A percentile compares a stretch with the other conserved stretches of the same genome.
Conservation (phyloP, 1,140 invertebrate species). For the Drosophila ohnishii region DNA sequence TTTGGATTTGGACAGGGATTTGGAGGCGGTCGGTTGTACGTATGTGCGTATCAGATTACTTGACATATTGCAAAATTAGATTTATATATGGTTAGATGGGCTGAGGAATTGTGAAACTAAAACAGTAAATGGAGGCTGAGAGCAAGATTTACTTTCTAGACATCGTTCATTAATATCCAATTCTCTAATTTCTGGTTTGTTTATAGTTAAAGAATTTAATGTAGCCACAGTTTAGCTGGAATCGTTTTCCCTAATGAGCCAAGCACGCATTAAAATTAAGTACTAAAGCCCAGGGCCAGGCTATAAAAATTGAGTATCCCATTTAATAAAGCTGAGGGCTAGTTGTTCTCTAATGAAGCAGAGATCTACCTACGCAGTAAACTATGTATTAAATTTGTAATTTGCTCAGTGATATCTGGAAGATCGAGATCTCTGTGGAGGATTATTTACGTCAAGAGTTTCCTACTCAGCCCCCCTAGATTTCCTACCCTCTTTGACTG, state of each 20-base stretch:
- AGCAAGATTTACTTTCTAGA: constrained; percentile 1
- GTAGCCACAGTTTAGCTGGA: neutral
- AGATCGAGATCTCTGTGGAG: constrained; percentile 2
- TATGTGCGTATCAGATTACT: constrained; percentile 42
- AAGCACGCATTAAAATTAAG: constrained; percentile 30
- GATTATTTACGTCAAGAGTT: constrained; percentile 24
- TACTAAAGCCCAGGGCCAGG: neutral
- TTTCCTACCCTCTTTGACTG: constrained; percentile 19
- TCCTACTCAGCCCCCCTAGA: neutral
- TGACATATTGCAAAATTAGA: constrained; percentile 54
- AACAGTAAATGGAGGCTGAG: neutral
- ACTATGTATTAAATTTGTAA: neutral
- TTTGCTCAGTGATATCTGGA: neutral
- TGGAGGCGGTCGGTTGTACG: neutral
- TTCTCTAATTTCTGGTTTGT: neutral
- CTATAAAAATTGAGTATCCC: constrained; percentile 6
- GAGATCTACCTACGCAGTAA: neutral
- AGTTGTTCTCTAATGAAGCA: constrained; percentile 20
- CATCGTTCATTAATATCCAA: neutral
- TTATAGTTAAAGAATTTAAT: constrained; percentile 12
- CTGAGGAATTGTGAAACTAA: constrained; percentile 20
- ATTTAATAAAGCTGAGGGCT: neutral
- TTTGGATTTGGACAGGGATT: constrained; percentile 21
- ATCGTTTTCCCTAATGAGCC: constrained; percentile 23
- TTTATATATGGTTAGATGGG: constrained; percentile 38